Conservation (phyloP, 2,113 vertebrate genomes). For the Dromas ardeola region DNA sequence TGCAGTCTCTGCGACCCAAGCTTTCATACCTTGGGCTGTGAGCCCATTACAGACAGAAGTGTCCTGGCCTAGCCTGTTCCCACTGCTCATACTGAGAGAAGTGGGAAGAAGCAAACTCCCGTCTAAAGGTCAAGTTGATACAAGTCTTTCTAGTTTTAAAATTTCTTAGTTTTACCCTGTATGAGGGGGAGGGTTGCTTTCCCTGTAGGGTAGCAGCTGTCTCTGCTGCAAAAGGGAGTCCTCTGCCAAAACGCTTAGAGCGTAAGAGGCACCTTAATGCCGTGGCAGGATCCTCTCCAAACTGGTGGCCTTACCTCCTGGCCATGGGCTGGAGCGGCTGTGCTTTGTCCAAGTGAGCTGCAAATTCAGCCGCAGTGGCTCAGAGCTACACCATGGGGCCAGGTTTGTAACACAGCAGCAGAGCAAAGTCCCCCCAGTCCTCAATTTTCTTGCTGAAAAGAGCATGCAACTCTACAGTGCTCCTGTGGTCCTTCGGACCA, state of each 20-base stretch:
- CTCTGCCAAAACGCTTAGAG: background rate
- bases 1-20: background rate
- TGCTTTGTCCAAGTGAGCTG: background rate
- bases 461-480: background rate
- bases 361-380: background rate
- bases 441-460: background rate
- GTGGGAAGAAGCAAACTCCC: background rate
- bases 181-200: background rate
- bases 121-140: background rate
- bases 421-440: fast-evolving
- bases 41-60: background rate
- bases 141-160: background rate
- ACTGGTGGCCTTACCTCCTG: background rate
- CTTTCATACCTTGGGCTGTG: background rate
- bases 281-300: background rate
- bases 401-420: background rate
- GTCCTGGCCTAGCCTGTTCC: background rate
- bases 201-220: background rate
- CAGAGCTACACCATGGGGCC: background rate
- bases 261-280: fast-evolving
- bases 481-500: background rate
- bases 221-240: background rate
- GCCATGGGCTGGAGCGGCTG: background rate
- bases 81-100: background rate
- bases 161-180: background rate